These are phyloP conservation scores for Caerostris extrusa DNA, from an alignment of 1,140 invertebrate genomes.

Conservation along the genomic window DNA sequence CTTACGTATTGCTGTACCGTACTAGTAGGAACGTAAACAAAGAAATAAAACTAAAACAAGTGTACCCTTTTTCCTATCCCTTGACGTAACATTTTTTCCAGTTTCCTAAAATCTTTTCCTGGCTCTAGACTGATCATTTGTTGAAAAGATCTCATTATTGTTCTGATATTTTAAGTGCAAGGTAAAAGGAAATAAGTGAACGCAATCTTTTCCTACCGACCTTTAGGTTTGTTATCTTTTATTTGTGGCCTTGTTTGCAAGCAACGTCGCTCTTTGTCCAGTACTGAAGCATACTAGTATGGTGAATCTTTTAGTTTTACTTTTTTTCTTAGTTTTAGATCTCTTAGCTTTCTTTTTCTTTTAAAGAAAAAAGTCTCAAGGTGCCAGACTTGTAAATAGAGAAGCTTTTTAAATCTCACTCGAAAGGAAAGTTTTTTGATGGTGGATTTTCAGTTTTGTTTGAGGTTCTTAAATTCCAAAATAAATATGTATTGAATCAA, in stretches of 20 bases:
- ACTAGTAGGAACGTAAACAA: conserved; percentile 21
- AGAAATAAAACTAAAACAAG: conserved; percentile 27
- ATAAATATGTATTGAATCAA: neutral
- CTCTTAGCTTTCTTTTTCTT: neutral
- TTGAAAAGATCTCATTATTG: conserved; percentile 6
- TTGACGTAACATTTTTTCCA: too few relatives aligned
- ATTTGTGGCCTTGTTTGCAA: conserved; percentile 59
- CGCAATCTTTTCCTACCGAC: neutral
- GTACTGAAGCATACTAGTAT: neutral
- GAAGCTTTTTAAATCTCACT: neutral
- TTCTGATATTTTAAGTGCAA: neutral
- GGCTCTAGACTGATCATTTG: conserved; percentile 10
- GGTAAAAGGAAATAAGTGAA: conserved; percentile 6
- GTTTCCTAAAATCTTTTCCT: neutral
- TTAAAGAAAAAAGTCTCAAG: neutral
- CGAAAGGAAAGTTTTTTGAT: neutral
- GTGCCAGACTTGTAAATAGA: neutral
- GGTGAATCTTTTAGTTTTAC: neutral
- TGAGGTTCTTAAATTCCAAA: neutral
- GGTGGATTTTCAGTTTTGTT: neutral
- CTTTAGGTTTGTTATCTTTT: conserved; percentile 51
- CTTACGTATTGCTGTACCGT: too few relatives aligned
- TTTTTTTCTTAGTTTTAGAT: neutral
- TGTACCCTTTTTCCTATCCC: neutral
- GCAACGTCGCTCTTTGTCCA: neutral